Percentiles rank a stretch among this genome's conserved stretches.
Evolutionary conservation across 2,888 invertebrate species (phyloP).

Genomic region (Laspeyria flexula): DNA sequence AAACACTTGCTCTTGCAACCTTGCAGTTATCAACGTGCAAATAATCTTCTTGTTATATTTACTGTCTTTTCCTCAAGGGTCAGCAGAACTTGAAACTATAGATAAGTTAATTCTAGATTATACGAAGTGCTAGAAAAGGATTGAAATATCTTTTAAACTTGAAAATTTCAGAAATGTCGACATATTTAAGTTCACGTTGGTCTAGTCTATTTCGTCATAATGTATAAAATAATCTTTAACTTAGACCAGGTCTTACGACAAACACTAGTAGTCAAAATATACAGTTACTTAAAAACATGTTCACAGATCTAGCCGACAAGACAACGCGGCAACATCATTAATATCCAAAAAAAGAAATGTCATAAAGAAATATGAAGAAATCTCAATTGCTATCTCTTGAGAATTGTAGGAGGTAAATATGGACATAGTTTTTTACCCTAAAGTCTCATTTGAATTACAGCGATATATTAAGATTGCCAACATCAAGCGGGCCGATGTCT

Average conservation of each 20-base stretch:
- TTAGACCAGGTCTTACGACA: not conserved
- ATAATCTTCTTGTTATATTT: constrained; percentile 31
- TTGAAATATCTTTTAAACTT: no score
- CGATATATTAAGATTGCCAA: constrained; percentile 29
- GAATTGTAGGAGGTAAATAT: constrained; percentile 27
- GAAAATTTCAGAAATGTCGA: no score
- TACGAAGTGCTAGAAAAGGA: no score
- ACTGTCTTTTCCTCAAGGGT: constrained; percentile 33
- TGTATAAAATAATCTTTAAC: not conserved
- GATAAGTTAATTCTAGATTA: not conserved
- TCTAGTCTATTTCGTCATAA: no score
- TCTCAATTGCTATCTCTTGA: constrained; percentile 38
- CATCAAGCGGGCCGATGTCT: constrained; percentile 31
- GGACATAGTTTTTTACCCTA: constrained; percentile 31
- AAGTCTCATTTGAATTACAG: constrained; percentile 25
- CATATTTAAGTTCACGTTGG: no score
- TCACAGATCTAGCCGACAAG: constrained; percentile 30
- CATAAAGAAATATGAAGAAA: constrained; percentile 27
- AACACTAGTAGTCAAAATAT: constrained; percentile 29
- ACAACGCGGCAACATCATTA: constrained; percentile 21
- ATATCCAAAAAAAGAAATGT: constrained; percentile 32
- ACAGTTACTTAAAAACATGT: constrained; percentile 29
- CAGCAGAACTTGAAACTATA: constrained; percentile 19
- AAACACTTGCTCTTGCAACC: constrained; percentile 70
- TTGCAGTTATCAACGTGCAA: constrained; percentile 45